A percentile compares a stretch with the other conserved stretches of the same genome.
phyloP scores from a whole-genome alignment of 2,888 invertebrate species.

The Rotaria sp. region DNA sequence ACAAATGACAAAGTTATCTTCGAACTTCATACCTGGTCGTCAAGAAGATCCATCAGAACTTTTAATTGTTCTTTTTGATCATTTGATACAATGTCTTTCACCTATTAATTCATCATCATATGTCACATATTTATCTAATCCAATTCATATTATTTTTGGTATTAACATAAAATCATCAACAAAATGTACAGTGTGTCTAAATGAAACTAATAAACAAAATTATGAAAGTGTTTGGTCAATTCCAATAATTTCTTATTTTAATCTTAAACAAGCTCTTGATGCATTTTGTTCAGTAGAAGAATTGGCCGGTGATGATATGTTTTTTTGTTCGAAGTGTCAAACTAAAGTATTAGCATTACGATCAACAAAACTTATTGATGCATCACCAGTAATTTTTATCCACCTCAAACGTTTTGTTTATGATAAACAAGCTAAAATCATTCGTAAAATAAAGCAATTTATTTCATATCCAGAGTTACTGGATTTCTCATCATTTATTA shows the following conservation, averaged over 20 bases:
- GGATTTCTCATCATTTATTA: neutral
- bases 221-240: neutral
- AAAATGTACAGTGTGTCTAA: neutral
- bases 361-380: neutral
- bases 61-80: neutral
- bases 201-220: neutral
- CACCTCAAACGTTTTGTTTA: neutral
- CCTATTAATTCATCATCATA: neutral
- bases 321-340: neutral
- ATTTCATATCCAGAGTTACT: neutral
- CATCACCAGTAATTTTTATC: neutral
- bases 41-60: neutral
- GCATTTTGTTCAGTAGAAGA: neutral
- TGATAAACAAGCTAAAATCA: neutral
- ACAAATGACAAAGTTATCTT: neutral
- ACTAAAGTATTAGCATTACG: neutral
- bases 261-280: neutral
- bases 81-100: neutral
- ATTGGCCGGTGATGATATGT: neutral
- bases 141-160: neutral
- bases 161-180: neutral
- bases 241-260: neutral
- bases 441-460: neutral
- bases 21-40: neutral
- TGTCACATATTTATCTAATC: neutral